Percentiles rank a stretch among this genome's conserved stretches.
Evolutionary conservation across 2,797 vertebrate species (phyloP).

Genomic region (Hemibagrus guttatus): DNA sequence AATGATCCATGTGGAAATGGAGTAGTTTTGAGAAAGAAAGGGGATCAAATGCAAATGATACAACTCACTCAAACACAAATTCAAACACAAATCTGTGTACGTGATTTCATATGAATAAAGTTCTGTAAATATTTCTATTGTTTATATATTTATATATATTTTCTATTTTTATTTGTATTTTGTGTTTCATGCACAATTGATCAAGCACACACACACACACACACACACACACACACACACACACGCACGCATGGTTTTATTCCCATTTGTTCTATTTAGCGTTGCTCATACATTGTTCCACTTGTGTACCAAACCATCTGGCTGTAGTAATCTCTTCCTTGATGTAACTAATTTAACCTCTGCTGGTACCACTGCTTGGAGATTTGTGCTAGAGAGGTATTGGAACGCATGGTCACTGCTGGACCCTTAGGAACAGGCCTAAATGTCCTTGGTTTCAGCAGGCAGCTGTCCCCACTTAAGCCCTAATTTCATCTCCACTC

Average conservation of each 20-base stretch:
- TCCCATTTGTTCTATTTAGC: constrained; percentile 54
- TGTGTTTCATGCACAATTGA: background rate
- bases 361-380: constrained; percentile 49
- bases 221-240: constrained; percentile 8
- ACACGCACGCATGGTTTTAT: constrained; percentile 22
- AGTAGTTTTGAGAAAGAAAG: constrained; percentile 49
- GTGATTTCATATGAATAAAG: background rate
- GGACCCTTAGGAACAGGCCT: constrained; percentile 54
- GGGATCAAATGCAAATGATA: constrained; percentile 53
- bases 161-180: background rate
- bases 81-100: constrained; percentile 19
- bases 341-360: constrained; percentile 59
- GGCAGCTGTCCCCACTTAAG: constrained; percentile 65
- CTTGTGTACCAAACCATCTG: constrained; percentile 55
- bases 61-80: constrained; percentile 19
- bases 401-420: constrained; percentile 48
- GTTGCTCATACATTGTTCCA: constrained; percentile 48
- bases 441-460: constrained; percentile 61
- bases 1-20: constrained; percentile 64
- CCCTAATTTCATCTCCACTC: constrained; percentile 60
- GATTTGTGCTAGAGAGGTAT: constrained; percentile 47
- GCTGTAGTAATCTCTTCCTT: constrained; percentile 53
- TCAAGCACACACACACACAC: constrained; percentile 9
- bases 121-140: background rate
- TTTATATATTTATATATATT: background rate